phyloP scores from a whole-genome alignment of 2,797 vertebrate genomes.

The Limnodromus scolopaceus region DNA sequence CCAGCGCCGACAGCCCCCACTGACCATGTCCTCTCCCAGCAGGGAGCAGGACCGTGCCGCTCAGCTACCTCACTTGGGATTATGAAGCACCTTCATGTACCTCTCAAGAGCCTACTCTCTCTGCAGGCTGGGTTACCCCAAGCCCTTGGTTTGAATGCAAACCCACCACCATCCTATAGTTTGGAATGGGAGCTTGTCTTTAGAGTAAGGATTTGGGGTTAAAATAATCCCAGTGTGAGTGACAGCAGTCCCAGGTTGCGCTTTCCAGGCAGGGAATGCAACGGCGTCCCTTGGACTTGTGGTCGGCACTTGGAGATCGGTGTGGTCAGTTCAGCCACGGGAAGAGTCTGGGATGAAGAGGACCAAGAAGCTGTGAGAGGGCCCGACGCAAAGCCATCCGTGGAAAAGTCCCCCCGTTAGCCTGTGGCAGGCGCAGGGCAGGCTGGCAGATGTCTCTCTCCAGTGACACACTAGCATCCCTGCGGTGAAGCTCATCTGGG shows the following conservation, averaged over 20 bases:
- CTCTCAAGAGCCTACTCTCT: not conserved
- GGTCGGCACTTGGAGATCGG: not conserved
- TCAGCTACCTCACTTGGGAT: constrained; percentile 49
- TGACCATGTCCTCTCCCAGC: not conserved
- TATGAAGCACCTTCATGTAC: not conserved
- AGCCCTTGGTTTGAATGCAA: not conserved
- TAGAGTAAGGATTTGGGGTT: not conserved
- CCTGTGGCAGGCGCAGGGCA: not conserved
- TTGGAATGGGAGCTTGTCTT: not conserved
- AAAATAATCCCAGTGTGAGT: not conserved
- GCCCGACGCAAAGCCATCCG: not conserved
- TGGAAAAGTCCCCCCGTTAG: rapidly evolving
- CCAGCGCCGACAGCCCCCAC: not conserved
- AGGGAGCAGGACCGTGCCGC: not conserved
- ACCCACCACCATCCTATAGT: not conserved
- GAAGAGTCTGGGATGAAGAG: not conserved
- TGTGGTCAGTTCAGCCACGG: not conserved
- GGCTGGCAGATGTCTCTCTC: not conserved
- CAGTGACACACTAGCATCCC: not conserved
- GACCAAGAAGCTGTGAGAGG: not conserved
- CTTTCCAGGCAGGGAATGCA: not conserved
- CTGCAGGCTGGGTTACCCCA: not conserved
- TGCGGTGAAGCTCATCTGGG: rapidly evolving
- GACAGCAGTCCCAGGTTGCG: not conserved
- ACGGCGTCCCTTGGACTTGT: not conserved